phyloP scores from a whole-genome alignment of 2,797 vertebrate genomes.

The Mastacembelus armatus region DNA sequence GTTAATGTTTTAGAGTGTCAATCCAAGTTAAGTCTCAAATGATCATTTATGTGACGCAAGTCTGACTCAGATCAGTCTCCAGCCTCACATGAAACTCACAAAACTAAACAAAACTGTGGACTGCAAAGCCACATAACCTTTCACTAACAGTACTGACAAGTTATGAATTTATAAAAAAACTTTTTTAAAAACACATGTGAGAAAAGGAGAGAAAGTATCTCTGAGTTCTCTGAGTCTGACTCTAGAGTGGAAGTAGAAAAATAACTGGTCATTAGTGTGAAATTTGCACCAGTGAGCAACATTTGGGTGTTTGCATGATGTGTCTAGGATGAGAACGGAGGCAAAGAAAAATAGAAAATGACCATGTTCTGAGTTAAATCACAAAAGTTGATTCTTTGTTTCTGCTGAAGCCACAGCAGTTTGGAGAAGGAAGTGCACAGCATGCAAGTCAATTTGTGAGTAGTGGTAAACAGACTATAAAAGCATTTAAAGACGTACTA shows the following conservation, averaged over 20 bases:
- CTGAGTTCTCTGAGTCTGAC: not conserved
- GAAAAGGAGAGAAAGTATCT: not conserved
- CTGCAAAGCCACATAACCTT: not conserved
- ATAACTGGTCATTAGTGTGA: constrained; percentile 3
- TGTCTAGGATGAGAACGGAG: constrained; percentile 21
- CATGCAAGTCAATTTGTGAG: constrained; percentile 46
- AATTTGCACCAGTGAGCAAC: constrained; percentile 35
- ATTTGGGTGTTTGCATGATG: constrained; percentile 40
- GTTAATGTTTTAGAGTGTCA: too few species aligned
- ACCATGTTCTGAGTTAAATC: constrained; percentile 25
- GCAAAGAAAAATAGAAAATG: constrained; percentile 65
- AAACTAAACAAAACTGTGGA: not conserved
- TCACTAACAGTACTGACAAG: not conserved
- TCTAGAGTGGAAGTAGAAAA: constrained; percentile 6
- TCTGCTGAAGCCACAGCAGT: constrained; percentile 32
- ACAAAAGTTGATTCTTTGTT: constrained; percentile 40
- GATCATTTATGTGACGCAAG: not conserved
- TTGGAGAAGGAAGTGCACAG: constrained; percentile 16
- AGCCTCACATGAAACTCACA: not conserved
- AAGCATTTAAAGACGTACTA: constrained; percentile 57
- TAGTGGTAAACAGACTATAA: constrained; percentile 42
- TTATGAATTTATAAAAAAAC: not conserved
- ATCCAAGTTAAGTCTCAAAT: too few species aligned
- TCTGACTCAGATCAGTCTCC: too few species aligned
- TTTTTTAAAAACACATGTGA: not conserved